Conservation (phyloP, 2,797 vertebrate genomes). For the Myripristis jacobus region DNA sequence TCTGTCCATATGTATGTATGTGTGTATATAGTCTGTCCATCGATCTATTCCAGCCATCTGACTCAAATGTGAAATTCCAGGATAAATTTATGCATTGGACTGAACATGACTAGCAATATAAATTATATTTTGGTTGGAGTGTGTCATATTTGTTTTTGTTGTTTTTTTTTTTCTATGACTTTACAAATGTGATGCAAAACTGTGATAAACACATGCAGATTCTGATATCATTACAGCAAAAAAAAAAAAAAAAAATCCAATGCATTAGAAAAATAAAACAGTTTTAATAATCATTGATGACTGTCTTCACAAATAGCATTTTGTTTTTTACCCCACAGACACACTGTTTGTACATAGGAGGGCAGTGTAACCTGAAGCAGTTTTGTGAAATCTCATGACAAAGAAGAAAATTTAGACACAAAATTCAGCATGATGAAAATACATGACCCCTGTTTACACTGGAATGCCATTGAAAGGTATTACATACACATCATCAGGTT, state of each 20-base stretch:
- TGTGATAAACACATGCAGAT: neutral
- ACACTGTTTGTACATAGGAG: constrained; percentile 52
- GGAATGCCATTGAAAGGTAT: constrained; percentile 33
- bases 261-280: constrained; percentile 83
- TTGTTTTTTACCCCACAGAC: constrained; percentile 70
- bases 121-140: neutral
- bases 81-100: neutral
- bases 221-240: constrained; percentile 9
- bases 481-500: constrained; percentile 15
- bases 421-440: constrained; percentile 29
- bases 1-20: neutral
- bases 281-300: constrained; percentile 82
- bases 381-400: constrained; percentile 22
- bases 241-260: too few relatives aligned
- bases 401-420: constrained; percentile 19
- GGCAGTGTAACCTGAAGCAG: constrained; percentile 26
- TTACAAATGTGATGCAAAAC: neutral
- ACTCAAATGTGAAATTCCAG: too few relatives aligned
- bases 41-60: neutral
- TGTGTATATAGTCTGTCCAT: too few relatives aligned
- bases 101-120: neutral
- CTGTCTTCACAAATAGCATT: constrained; percentile 76
- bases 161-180: neutral
- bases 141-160: neutral
- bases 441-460: constrained; percentile 7